These are phyloP conservation scores for Thalassoma bifasciatum DNA, from an alignment of 2,113 vertebrate species.

Conservation along the genomic window DNA sequence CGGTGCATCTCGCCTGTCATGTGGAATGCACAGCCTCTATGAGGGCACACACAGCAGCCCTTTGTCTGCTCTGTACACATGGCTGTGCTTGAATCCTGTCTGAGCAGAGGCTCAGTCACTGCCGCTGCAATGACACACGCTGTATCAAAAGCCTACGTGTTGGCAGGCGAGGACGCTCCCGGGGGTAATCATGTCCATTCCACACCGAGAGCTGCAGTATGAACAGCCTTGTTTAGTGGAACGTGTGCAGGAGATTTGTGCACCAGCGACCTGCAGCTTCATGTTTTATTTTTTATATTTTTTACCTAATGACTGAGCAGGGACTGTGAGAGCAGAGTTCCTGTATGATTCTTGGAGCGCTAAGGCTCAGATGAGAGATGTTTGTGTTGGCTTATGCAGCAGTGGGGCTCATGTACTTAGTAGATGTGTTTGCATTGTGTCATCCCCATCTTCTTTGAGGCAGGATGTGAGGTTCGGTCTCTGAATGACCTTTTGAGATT, in stretches of 20 bases:
- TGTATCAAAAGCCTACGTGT: constrained; percentile 59
- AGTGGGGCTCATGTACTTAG: constrained; percentile 56
- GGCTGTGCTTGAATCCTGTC: constrained; percentile 49
- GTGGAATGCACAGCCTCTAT: constrained; percentile 20
- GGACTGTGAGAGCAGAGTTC: constrained; percentile 29
- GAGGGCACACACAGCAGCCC: constrained; percentile 39
- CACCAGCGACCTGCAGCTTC: constrained; percentile 19
- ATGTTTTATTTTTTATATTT: constrained; percentile 26
- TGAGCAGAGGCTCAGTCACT: constrained; percentile 59
- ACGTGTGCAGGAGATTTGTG: constrained; percentile 47
- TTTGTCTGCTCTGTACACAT: constrained; percentile 57
- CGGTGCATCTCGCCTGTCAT: constrained; percentile 33
- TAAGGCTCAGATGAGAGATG: constrained; percentile 51
- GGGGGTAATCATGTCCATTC: constrained; percentile 62
- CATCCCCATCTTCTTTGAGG: constrained; percentile 43
- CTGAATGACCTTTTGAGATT: constrained; percentile 42
- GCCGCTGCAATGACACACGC: constrained; percentile 54
- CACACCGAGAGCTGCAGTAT: constrained; percentile 45
- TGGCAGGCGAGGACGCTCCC: constrained; percentile 61
- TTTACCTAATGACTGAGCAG: constrained; percentile 49
- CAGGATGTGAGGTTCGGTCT: constrained; percentile 41
- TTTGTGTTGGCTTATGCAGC: constrained; percentile 59
- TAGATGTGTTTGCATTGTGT: constrained; percentile 61
- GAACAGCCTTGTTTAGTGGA: constrained; percentile 42
- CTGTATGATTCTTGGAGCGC: constrained; percentile 26